A percentile compares a stretch with the other conserved stretches of the same genome.
Conservation (phyloP, 2,888 invertebrate genomes). For the Endotricha flammealis region DNA sequence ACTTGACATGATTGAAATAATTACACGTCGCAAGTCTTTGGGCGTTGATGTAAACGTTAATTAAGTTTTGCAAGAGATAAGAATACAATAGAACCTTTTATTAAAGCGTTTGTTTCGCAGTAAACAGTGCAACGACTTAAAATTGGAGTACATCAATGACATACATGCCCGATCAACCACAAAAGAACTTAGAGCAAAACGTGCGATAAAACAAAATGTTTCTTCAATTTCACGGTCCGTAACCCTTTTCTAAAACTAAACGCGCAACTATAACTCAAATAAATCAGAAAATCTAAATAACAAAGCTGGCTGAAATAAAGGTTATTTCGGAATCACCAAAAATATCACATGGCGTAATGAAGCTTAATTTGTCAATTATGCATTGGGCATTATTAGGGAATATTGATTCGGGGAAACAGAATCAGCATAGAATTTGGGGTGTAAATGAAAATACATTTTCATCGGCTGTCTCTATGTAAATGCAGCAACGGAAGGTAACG, state of each 20-base stretch:
- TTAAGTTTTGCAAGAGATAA: too few species aligned
- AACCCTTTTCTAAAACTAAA: conserved; percentile 22
- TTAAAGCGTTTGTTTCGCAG: conserved; percentile 14
- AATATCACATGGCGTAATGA: neutral
- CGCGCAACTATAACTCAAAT: conserved; percentile 6
- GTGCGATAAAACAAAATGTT: conserved; percentile 29
- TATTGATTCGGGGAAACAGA: conserved; percentile 22
- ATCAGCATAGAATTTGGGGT: conserved; percentile 50
- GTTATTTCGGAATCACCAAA: neutral
- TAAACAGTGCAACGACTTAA: conserved; percentile 20
- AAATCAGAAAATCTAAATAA: neutral
- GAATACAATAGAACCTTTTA: too few species aligned
- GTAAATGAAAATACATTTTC: conserved; percentile 52
- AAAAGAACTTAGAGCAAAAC: conserved; percentile 36
- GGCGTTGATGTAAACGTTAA: too few species aligned
- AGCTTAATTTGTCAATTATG: neutral
- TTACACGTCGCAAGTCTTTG: too few species aligned
- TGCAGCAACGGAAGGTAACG: conserved; percentile 50
- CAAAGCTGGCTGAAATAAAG: neutral
- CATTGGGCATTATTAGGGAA: conserved; percentile 11
- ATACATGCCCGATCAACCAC: conserved; percentile 40
- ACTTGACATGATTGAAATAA: too few species aligned
- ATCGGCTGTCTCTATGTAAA: conserved; percentile 55
- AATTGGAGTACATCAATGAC: conserved; percentile 25
- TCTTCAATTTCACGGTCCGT: conserved; percentile 42